phyloP scores from a whole-genome alignment of 2,797 vertebrate genomes.

The Macroramphosus scolopax region DNA sequence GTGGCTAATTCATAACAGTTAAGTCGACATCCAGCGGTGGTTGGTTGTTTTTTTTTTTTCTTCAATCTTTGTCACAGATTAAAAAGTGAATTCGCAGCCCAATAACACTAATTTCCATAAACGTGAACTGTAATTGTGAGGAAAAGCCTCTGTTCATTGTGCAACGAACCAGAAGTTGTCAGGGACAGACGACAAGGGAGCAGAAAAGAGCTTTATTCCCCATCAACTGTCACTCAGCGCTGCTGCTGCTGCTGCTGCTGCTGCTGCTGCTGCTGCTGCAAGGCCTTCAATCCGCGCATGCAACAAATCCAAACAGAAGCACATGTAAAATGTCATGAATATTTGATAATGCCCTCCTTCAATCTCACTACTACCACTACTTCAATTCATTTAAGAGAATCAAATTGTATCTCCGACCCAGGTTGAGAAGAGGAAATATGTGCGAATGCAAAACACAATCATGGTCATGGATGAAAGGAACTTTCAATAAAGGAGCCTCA shows the following conservation, averaged over 20 bases:
- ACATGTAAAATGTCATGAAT: slow-evolving; percentile 52
- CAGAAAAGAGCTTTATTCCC: slow-evolving; percentile 32
- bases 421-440: slow-evolving; percentile 15
- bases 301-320: slow-evolving; percentile 34
- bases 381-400: slow-evolving; percentile 29
- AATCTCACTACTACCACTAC: slow-evolving; percentile 18
- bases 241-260: too few species aligned
- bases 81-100: too few species aligned
- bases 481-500: slow-evolving; percentile 26
- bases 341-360: slow-evolving; percentile 41
- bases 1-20: too few species aligned
- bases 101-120: slow-evolving; percentile 32
- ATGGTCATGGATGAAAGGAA: slow-evolving; percentile 12
- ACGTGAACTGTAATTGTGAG: slow-evolving; percentile 5
- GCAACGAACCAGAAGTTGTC: slow-evolving; percentile 42
- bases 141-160: slow-evolving; percentile 22
- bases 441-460: slow-evolving; percentile 14
- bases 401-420: slow-evolving; percentile 13
- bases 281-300: slow-evolving; percentile 36
- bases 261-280: too few species aligned
- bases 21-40: too few species aligned
- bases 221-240: slow-evolving; percentile 52
- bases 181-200: slow-evolving; percentile 27
- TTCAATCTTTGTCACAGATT: slow-evolving; percentile 3
- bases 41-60: neutral